Percentiles rank a stretch among this genome's conserved stretches.
Evolutionary conservation across 1,140 invertebrate species (phyloP).

Genomic region (Charaxes varanes): DNA sequence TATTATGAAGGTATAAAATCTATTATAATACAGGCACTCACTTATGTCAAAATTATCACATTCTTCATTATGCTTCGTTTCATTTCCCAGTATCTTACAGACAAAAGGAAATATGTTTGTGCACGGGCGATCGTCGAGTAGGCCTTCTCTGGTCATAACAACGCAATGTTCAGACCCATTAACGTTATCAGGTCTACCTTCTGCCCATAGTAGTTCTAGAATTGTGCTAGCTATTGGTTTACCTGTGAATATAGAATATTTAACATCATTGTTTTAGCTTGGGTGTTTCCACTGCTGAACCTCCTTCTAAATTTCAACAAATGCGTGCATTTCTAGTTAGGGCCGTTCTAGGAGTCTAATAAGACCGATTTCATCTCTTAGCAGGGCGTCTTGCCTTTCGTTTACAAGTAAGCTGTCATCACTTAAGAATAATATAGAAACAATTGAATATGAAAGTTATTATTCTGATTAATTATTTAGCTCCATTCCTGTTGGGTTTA

Average conservation of each 20-base stretch:
- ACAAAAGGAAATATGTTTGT: slow-evolving; percentile 41
- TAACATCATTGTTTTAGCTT: neutral
- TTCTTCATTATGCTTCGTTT: slow-evolving; percentile 34
- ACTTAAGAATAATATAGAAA: too few relatives aligned
- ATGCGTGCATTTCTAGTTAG: too few relatives aligned
- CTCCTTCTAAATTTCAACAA: too few relatives aligned
- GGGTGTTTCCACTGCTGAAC: neutral
- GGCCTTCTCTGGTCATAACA: slow-evolving; percentile 46
- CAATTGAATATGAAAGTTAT: too few relatives aligned
- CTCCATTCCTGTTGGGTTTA: too few relatives aligned
- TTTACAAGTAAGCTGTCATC: too few relatives aligned
- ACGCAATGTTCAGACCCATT: slow-evolving; percentile 42
- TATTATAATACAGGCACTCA: slow-evolving; percentile 12
- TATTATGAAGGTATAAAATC: neutral
- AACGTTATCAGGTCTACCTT: slow-evolving; percentile 39
- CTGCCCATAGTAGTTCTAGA: slow-evolving; percentile 41
- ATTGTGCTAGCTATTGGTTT: slow-evolving; percentile 39
- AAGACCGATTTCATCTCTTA: too few relatives aligned
- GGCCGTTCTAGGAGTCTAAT: too few relatives aligned
- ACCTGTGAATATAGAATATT: slow-evolving; percentile 21
- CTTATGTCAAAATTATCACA: slow-evolving; percentile 42
- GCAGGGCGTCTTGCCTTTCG: too few relatives aligned
- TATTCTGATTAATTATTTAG: too few relatives aligned
- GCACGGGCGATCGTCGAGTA: slow-evolving; percentile 44
- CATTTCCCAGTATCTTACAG: slow-evolving; percentile 45